phyloP scores from a whole-genome alignment of 2,113 vertebrate genomes.

The Catharus fuscescens region DNA sequence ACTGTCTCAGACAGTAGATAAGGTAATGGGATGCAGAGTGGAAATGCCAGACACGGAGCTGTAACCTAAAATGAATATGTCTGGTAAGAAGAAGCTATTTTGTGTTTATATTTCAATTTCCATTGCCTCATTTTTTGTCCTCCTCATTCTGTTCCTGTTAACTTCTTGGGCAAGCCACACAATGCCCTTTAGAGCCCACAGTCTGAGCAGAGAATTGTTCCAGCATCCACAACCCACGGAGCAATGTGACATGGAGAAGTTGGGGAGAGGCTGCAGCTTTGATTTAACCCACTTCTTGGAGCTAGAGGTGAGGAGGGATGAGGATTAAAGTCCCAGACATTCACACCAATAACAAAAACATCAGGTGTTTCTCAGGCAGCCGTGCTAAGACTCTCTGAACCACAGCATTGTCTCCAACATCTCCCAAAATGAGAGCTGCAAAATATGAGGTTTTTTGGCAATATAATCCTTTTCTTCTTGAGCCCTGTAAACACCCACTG shows the following conservation, averaged over 20 bases:
- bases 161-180: not conserved
- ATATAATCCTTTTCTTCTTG: not conserved
- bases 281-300: not conserved
- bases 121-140: not conserved
- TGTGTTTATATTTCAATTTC: not conserved
- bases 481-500: not conserved
- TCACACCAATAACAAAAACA: fast-evolving
- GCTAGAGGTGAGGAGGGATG: not conserved
- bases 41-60: not conserved
- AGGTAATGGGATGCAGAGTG: not conserved
- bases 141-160: not conserved
- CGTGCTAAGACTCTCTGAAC: not conserved
- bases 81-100: not conserved
- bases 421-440: not conserved
- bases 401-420: not conserved
- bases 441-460: not conserved
- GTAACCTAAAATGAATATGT: not conserved
- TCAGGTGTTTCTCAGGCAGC: not conserved
- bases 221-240: not conserved
- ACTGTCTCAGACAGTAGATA: not conserved
- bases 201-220: not conserved
- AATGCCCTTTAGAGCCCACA: not conserved
- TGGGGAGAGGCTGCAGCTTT: not conserved
- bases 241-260: not conserved
- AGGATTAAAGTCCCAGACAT: not conserved